phyloP scores from a whole-genome alignment of 2,888 invertebrate genomes.

The Stegana nigrithorax region DNA sequence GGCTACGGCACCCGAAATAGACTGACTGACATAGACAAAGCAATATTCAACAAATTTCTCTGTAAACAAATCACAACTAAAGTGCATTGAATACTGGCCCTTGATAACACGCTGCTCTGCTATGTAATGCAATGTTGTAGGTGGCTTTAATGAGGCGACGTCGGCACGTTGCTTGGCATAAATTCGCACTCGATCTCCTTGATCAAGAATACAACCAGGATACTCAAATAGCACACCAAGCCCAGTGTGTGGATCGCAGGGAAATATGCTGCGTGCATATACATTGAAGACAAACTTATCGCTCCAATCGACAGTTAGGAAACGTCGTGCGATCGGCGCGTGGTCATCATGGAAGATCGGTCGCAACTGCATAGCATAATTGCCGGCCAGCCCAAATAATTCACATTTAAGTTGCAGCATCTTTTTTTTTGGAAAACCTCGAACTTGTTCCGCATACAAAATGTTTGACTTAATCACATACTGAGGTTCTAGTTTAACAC shows the following conservation, averaged over 20 bases:
- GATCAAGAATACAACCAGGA: slow-evolving; percentile 82
- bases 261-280: slow-evolving; percentile 84
- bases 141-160: slow-evolving; percentile 77
- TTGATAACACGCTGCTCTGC: slow-evolving; percentile 76
- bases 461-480: slow-evolving; percentile 73
- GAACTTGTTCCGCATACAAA: slow-evolving; percentile 82
- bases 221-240: slow-evolving; percentile 86
- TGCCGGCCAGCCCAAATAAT: slow-evolving; percentile 84
- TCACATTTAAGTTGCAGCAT: slow-evolving; percentile 80
- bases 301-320: slow-evolving; percentile 79
- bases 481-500: slow-evolving; percentile 71
- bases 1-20: slow-evolving; percentile 85
- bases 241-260: slow-evolving; percentile 80
- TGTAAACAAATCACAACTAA: slow-evolving; percentile 85
- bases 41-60: slow-evolving; percentile 88
- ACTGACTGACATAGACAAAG: slow-evolving; percentile 88
- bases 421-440: slow-evolving; percentile 78
- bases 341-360: slow-evolving; percentile 74
- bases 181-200: slow-evolving; percentile 82
- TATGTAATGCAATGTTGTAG: slow-evolving; percentile 74
- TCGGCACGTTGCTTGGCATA: slow-evolving; percentile 80
- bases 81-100: slow-evolving; percentile 81
- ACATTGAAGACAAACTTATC: slow-evolving; percentile 88
- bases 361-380: slow-evolving; percentile 80
- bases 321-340: slow-evolving; percentile 56